These are phyloP conservation scores for Stomatorhinus ivindoensis DNA, from an alignment of 2,113 vertebrate species.

Conservation along the genomic window DNA sequence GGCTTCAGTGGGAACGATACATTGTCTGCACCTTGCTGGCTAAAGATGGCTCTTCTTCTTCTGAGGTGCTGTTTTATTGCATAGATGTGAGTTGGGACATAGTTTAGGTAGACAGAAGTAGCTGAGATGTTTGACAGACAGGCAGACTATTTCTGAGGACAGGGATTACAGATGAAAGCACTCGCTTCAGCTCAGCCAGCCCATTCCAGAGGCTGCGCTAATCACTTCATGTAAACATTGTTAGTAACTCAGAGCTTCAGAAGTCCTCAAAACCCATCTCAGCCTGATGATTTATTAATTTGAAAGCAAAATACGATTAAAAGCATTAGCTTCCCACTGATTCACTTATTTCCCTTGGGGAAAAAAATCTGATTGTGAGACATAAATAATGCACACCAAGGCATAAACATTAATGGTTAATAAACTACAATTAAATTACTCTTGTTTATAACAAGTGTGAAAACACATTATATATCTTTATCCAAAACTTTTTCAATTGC, in stretches of 20 bases:
- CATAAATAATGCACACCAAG: background rate
- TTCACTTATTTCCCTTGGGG: background rate
- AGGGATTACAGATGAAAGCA: background rate
- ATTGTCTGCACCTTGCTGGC: background rate
- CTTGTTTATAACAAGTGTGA: background rate
- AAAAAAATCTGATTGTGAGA: background rate
- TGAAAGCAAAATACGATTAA: background rate
- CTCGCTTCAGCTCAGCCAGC: background rate
- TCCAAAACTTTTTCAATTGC: background rate
- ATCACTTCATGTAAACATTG: background rate
- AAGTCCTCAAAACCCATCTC: background rate
- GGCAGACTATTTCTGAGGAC: background rate
- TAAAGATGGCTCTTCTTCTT: background rate
- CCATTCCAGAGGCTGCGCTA: background rate
- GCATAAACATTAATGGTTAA: background rate
- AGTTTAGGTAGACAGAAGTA: background rate
- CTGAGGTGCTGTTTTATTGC: background rate
- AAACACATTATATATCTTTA: background rate
- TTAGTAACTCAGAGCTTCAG: background rate
- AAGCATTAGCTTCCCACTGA: background rate
- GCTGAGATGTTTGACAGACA: background rate
- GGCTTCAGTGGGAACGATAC: background rate
- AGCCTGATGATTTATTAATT: background rate
- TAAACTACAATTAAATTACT: background rate
- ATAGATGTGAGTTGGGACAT: background rate